Evolutionary conservation across 2,113 vertebrate species (phyloP), one percentile per base, ranked within the genome.

Genomic region (Delphinapterus leucas): DNA sequence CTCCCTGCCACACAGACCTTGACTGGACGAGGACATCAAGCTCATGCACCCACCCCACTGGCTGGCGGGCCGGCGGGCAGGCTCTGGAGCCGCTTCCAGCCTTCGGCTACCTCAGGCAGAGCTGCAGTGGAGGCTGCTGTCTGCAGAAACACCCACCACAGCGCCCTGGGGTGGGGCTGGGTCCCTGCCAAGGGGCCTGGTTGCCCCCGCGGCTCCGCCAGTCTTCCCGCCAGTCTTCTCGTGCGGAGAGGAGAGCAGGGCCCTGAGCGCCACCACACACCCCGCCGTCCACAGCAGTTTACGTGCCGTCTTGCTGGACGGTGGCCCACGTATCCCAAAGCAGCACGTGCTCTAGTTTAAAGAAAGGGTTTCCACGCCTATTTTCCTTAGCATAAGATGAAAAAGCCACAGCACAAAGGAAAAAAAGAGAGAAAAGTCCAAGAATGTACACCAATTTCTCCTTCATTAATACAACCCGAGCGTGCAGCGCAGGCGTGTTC

Each of bases 391-490:
- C 28, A 90, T n/a, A 81, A 80, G 49, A 91, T 9, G 83, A 81
- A 61, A 88, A 81, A 36, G 97, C 71, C 97, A 90, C 1, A 90
- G 97, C 26, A 94, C 25, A 79, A 60, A 79, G n/a, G 88, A 26
- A 73, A 73, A 76, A 31, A 60, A 36, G 9, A 38, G 76, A 84
- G 97, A 88, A 80, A 82, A 90, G 90, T 95, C 86, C 8, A 97
- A 97, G 96, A 97, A 97, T 20, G 91, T 82, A 97, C 49, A 98
- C 49, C 47, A 95, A 53, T 93, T 96, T 97, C 98, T 97, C 97
- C 91, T 98, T 98, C 96, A 98, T 93, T 97, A 98, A 93, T 67
- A 98, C 92, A 97, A 98, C 55, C 92, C 93, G 98, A 96, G 85
- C 55, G 80, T 18, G 93, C 88, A 82, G n/a, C 89, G 70, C 31